Evolutionary conservation across 2,797 vertebrate species (phyloP).

Genomic region (Zalophus californianus): DNA sequence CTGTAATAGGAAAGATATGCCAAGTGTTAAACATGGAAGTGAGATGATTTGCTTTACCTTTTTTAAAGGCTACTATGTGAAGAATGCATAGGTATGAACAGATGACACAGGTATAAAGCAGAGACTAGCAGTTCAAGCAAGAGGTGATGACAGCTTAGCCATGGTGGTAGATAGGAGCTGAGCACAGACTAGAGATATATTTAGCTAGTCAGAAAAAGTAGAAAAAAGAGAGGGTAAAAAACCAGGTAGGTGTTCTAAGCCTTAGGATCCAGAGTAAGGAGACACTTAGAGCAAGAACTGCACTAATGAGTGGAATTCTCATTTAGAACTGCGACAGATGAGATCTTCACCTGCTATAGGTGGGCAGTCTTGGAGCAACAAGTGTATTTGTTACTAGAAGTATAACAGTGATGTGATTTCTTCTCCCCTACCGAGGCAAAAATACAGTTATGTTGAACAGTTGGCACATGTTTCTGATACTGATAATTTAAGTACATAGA

Average conservation of each 20-base stretch:
- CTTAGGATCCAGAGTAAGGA: not conserved
- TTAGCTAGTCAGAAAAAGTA: conserved; percentile 5
- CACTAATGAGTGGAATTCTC: not conserved
- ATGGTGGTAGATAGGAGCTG: not conserved
- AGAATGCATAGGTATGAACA: not conserved
- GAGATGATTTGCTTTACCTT: not conserved
- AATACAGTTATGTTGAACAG: not conserved
- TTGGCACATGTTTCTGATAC: not conserved
- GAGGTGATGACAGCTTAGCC: not conserved
- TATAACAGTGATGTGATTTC: not conserved
- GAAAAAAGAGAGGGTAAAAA: not conserved
- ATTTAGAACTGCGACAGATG: not conserved
- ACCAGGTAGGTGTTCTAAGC: not conserved
- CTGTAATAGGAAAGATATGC: not conserved
- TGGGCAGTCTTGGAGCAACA: not conserved
- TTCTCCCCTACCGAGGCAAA: not conserved
- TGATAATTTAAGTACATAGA: not conserved
- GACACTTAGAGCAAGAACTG: not conserved
- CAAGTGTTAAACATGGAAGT: not conserved
- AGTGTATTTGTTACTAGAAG: not conserved
- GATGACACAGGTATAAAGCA: not conserved
- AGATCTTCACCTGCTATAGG: not conserved
- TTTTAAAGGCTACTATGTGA: conserved; percentile 18
- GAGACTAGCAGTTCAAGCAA: not conserved
- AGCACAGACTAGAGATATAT: not conserved